Conservation (phyloP, 2,888 invertebrate genomes). For the Eilema sororculum region DNA sequence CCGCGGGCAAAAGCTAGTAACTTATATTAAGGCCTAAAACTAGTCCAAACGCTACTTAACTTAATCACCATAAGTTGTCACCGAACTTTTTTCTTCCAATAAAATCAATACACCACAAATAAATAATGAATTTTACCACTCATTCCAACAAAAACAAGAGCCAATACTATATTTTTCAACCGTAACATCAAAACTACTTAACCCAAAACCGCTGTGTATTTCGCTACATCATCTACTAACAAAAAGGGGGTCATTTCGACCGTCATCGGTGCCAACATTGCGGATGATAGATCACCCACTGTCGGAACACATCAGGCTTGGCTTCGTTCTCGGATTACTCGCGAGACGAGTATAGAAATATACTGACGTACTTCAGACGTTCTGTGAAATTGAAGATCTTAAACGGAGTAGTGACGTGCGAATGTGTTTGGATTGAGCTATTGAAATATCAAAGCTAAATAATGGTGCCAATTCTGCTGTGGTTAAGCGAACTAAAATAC, state of each 20-base stretch:
- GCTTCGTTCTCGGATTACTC: constrained; percentile 31
- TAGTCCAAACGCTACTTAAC: no score
- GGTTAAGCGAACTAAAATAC: no score
- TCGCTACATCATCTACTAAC: constrained; percentile 27
- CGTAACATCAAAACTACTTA: constrained; percentile 13
- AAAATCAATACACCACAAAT: not conserved
- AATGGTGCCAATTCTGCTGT: no score
- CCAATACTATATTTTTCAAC: not conserved
- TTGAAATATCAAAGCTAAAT: not conserved
- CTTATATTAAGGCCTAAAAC: no score
- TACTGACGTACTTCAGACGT: constrained; percentile 20
- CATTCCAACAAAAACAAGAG: not conserved
- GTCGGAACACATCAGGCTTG: constrained; percentile 40
- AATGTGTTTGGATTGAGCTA: not conserved
- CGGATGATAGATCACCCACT: constrained; percentile 41
- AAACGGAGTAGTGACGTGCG: constrained; percentile 10
- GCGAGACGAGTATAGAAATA: constrained; percentile 36
- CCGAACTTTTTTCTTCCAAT: not conserved
- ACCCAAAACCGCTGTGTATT: constrained; percentile 18
- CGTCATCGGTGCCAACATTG: constrained; percentile 36
- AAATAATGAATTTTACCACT: not conserved
- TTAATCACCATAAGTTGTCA: no score
- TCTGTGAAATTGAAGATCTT: constrained; percentile 15
- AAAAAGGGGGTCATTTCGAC: constrained; percentile 44
- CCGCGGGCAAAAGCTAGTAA: no score